phyloP scores from a whole-genome alignment of 2,113 vertebrate species.

The Ptilonorhynchus violaceus region DNA sequence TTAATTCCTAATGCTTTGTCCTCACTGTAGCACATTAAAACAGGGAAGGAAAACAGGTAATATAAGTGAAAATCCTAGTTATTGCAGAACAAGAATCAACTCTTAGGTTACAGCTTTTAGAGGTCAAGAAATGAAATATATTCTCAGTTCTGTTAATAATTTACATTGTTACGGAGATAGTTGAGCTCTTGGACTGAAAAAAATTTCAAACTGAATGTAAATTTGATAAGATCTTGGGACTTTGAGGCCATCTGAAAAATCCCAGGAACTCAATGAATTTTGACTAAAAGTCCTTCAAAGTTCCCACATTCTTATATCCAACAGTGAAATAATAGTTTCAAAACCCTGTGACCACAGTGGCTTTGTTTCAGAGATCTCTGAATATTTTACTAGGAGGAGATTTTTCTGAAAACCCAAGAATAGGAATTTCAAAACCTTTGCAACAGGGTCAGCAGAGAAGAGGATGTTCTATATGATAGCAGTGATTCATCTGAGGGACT shows the following conservation, averaged over 20 bases:
- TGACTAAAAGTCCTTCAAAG: not conserved
- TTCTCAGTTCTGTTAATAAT: not conserved
- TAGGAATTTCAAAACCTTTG: not conserved
- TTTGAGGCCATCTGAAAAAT: not conserved
- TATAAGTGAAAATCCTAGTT: not conserved
- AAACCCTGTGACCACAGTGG: accelerated
- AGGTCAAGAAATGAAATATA: not conserved
- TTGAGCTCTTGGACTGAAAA: not conserved
- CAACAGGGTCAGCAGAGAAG: not conserved
- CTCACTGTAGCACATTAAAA: not conserved
- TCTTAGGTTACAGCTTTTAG: not conserved
- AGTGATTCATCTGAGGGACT: not conserved
- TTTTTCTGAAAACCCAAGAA: not conserved
- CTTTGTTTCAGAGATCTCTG: not conserved
- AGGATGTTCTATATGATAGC: accelerated
- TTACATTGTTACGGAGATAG: not conserved
- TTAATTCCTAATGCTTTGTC: not conserved
- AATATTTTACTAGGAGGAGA: not conserved
- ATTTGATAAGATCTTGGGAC: not conserved
- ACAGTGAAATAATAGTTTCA: not conserved
- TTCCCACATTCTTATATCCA: not conserved
- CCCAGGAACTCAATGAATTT: not conserved
- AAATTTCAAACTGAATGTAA: not conserved
- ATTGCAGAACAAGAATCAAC: not conserved
- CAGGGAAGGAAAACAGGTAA: not conserved